phyloP scores from a whole-genome alignment of 2,888 invertebrate species.

The Lysandra coridon region DNA sequence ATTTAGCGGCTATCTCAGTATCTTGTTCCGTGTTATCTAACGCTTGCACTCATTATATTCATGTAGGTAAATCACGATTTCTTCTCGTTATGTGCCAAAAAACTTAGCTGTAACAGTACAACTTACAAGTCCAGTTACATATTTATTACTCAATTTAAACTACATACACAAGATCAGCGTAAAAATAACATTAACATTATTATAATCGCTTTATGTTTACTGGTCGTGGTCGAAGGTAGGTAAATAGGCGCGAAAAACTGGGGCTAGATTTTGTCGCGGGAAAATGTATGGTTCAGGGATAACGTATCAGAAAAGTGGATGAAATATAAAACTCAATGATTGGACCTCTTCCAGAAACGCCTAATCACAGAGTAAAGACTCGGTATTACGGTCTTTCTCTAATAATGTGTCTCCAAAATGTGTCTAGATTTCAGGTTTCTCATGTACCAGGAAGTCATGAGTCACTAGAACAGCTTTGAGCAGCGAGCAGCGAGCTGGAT shows the following conservation, averaged over 20 bases:
- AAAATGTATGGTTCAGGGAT: not conserved
- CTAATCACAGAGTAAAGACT: too few relatives aligned
- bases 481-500: not conserved
- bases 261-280: not conserved
- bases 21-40: conserved; percentile 3
- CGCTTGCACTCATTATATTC: not conserved
- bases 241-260: too few relatives aligned
- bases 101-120: not conserved
- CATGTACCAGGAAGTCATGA: not conserved
- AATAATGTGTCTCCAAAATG: too few relatives aligned
- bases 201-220: not conserved
- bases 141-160: not conserved
- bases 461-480: not conserved
- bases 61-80: conserved; percentile 17
- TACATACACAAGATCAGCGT: not conserved
- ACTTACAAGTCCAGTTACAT: not conserved
- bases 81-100: not conserved
- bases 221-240: too few relatives aligned
- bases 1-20: not conserved
- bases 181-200: not conserved
- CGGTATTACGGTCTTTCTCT: too few relatives aligned
- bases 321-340: too few relatives aligned
- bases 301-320: not conserved
- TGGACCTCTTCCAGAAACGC: too few relatives aligned
- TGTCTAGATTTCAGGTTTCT: not conserved